A percentile compares a stretch with the other conserved stretches of the same genome.
Conservation (phyloP, 2,888 invertebrate species). For the Adelphocoris suturalis region DNA sequence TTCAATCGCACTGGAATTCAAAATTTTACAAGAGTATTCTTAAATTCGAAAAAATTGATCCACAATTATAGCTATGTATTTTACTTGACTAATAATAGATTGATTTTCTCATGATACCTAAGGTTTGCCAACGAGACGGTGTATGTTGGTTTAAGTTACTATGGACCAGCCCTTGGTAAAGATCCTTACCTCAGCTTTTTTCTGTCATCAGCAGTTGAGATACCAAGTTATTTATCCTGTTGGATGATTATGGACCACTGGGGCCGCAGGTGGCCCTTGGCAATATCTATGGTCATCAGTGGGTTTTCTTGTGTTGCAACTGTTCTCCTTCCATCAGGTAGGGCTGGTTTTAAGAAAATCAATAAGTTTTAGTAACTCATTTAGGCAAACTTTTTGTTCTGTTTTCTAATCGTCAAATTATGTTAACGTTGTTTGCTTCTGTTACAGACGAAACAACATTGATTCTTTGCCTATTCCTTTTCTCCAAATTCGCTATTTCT, state of each 20-base stretch:
- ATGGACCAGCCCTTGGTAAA: conserved; percentile 92
- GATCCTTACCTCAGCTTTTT: conserved; percentile 94
- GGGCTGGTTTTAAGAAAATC: neutral
- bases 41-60: too few relatives aligned
- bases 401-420: neutral
- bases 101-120: conserved; percentile 63
- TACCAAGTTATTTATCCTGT: conserved; percentile 92
- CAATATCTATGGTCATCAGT: conserved; percentile 90
- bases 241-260: conserved; percentile 94
- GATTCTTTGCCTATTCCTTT: conserved; percentile 87
- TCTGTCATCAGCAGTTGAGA: conserved; percentile 91
- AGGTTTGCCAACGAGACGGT: conserved; percentile 95
- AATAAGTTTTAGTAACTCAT: neutral
- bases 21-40: too few relatives aligned
- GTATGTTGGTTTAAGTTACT: conserved; percentile 94
- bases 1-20: neutral
- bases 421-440: neutral
- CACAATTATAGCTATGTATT: too few relatives aligned
- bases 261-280: conserved; percentile 93
- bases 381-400: neutral
- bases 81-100: neutral
- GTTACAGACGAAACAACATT: conserved; percentile 85
- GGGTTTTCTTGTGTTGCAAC: conserved; percentile 92
- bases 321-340: conserved; percentile 89
- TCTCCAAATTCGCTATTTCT: conserved; percentile 93